Base-by-base conservation (phyloP, 2,797 vertebrate genomes). In the Cirrhinus mrigala region DNA sequence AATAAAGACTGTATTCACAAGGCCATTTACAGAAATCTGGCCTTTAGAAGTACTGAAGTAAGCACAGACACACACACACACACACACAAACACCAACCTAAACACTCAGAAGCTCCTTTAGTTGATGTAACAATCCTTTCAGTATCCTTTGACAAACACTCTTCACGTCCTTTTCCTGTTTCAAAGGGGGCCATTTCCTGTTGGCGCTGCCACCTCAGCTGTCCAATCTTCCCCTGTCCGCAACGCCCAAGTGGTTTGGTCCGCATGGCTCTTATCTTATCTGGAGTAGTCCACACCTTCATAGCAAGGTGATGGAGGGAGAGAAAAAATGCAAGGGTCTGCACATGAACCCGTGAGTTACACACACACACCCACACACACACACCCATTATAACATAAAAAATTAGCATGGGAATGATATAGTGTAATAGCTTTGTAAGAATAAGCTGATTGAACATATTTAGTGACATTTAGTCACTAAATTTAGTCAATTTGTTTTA, bases 121-220 rank as follows among this genome's bases (percentile, higher is more conserved):
- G 81, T 79, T 83, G 68, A 74, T 84, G 84, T 86, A 79, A 83
- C 80, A 85, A 87, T 87, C 85, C 85, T 58, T 58, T 76, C 87
- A 71, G 80, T 50, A 40, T 89, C 89, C 87, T 85, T 85, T 85
- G 80, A 87, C 77, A 90, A 90, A 90, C 87, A 88, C 66, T 85
- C 87, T 88, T 85, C 66, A 78, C 73, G 71, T 90, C 89, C 89
- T 75, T 71, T 89, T 88, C 87, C 89, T 77, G 85, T 86, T 88
- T 75, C 48, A 79, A 76, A 86, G 78, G 85, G 52, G 77, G 83
- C 88, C 73, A 27, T 84, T 89, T 90, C 89, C 89, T 87, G 68
- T 79, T 66, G 80, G 84, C 27, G 27, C 50, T 85, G 88, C 88
- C 84, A 87, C 83, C 84, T 90, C 48, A 52, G 74, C 86, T 86